phyloP scores from a whole-genome alignment of 2,113 vertebrate genomes.

The Oophaga pumilio region DNA sequence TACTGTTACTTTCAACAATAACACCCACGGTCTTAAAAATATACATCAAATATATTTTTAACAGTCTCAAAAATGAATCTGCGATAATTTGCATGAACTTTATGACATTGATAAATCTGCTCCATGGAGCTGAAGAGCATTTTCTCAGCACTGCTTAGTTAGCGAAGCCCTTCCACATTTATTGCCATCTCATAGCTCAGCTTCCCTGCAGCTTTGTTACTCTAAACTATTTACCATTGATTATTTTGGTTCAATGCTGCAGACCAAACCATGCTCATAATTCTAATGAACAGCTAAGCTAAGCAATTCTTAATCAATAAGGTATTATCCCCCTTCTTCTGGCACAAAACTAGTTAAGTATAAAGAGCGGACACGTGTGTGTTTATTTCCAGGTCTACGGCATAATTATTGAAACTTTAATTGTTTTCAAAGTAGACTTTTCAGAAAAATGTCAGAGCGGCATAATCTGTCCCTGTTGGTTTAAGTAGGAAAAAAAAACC shows the following conservation, averaged over 20 bases:
- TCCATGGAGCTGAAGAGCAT: neutral
- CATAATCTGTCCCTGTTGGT: constrained; percentile 53
- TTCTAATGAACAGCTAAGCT: constrained; percentile 38
- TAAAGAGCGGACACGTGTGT: neutral
- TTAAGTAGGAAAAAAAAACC: constrained; percentile 34
- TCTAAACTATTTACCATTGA: constrained; percentile 31
- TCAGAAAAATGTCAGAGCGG: constrained; percentile 45
- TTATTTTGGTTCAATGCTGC: constrained; percentile 35
- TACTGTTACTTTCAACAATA: too few species aligned
- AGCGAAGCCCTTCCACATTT: neutral
- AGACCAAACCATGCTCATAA: constrained; percentile 16
- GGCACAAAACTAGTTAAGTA: constrained; percentile 28
- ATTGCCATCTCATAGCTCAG: neutral
- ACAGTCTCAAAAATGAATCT: too few species aligned
- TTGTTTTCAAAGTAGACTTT: constrained; percentile 35
- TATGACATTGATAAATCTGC: neutral
- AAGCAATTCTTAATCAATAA: constrained; percentile 37
- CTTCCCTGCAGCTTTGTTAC: constrained; percentile 13
- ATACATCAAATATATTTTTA: too few species aligned
- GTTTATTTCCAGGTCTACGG: constrained; percentile 4
- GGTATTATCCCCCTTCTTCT: neutral
- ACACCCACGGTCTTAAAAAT: too few species aligned
- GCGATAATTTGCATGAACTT: too few species aligned
- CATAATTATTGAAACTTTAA: constrained; percentile 38
- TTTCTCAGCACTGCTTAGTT: neutral